Percentiles rank a stretch among this genome's conserved stretches.
These are phyloP conservation scores for Lathronympha strigana DNA, from an alignment of 2,888 invertebrate genomes.

Conservation along the genomic window DNA sequence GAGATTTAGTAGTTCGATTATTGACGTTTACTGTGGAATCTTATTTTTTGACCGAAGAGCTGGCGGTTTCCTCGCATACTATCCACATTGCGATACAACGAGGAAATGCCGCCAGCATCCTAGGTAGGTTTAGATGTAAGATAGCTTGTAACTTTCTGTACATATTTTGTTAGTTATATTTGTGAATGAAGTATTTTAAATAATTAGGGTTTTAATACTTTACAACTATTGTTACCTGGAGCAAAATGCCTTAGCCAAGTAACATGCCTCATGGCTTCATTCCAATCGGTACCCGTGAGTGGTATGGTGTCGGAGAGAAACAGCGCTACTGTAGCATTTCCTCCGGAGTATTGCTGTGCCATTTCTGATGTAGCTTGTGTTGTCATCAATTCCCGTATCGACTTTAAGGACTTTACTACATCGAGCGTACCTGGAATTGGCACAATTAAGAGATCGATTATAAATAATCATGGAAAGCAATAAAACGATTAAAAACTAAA, in stretches of 20 bases:
- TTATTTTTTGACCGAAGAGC: too few species aligned
- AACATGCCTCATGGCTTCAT: conserved; percentile 38
- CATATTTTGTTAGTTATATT: too few species aligned
- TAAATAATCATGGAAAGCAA: too few species aligned
- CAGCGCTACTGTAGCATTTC: conserved; percentile 44
- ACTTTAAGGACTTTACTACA: conserved; percentile 40
- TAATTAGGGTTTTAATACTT: not conserved
- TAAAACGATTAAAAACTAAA: too few species aligned
- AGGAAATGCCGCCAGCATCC: too few species aligned
- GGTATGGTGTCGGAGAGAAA: conserved; percentile 44
- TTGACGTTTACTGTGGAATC: too few species aligned
- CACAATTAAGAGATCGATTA: too few species aligned
- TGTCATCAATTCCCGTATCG: conserved; percentile 31
- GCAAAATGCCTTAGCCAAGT: conserved; percentile 38
- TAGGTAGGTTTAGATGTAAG: too few species aligned
- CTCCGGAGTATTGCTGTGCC: conserved; percentile 44
- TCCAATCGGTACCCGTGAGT: conserved; percentile 39
- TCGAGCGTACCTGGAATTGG: conserved; percentile 41
- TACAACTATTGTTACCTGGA: conserved; percentile 40
- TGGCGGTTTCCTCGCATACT: too few species aligned
- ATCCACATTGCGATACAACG: too few species aligned
- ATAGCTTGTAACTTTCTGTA: too few species aligned
- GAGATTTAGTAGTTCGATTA: too few species aligned
- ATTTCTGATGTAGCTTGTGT: conserved; percentile 24
- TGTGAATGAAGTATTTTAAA: not conserved